Evolutionary conservation across 23 tunicate species (phyloP).

Genomic region (Styela clava): DNA sequence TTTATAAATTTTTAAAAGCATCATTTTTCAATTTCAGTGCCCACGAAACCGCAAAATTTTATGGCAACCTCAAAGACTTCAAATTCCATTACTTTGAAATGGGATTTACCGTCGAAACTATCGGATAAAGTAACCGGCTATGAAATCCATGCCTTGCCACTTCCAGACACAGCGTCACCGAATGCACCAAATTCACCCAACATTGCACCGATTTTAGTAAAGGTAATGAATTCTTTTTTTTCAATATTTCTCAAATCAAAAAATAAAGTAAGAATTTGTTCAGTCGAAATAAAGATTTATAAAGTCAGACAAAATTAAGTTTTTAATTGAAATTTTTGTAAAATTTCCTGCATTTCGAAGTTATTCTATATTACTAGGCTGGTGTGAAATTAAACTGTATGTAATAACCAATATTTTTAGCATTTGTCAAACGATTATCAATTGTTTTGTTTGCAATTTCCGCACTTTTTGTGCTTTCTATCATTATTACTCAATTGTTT

Average conservation of each 20-base stretch:
- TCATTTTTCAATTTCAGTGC: constrained; percentile 34
- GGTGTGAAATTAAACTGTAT: too few species aligned
- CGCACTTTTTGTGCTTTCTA: too few species aligned
- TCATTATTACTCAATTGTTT: too few species aligned
- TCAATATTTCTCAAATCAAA: neutral
- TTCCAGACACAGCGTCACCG: neutral
- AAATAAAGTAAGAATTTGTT: neutral
- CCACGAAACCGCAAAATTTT: constrained; percentile 27
- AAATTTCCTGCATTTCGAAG: too few species aligned
- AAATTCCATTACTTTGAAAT: constrained; percentile 29
- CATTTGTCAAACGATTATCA: too few species aligned
- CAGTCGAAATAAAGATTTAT: too few species aligned
- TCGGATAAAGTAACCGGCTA: constrained; percentile 23
- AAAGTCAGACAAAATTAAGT: too few species aligned
- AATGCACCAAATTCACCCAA: neutral
- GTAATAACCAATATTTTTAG: too few species aligned
- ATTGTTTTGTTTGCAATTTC: too few species aligned
- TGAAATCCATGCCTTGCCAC: constrained; percentile 38
- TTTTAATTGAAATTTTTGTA: too few species aligned
- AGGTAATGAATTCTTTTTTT: constrained; percentile 8
- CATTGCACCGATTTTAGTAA: constrained; percentile 2
- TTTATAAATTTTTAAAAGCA: too few species aligned
- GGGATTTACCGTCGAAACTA: constrained; percentile 24
- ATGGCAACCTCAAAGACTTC: neutral
- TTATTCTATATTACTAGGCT: too few species aligned